Base-by-base conservation (phyloP, 2,113 vertebrate genomes). In the Rattus rattus region DNA sequence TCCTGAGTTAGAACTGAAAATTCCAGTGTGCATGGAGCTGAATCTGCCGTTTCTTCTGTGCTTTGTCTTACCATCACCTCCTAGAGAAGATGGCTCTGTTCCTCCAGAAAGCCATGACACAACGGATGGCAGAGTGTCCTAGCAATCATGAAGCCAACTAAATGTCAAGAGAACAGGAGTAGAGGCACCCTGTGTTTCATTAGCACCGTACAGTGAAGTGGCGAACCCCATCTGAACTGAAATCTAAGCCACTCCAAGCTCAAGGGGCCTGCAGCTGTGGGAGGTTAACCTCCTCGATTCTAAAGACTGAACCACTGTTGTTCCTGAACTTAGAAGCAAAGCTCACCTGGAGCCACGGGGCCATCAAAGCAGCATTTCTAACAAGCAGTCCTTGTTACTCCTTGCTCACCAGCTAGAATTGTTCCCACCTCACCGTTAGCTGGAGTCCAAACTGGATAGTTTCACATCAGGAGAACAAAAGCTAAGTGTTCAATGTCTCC, bases 111-210 rank as follows among this genome's bases (percentile, higher is more conserved):
- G 54, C 49, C 76, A 52, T 43, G 26, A 24, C 20, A 43, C 87
- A 33, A 19, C 16, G 24, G 61, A 76, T 33, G 36, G n/a, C 54
- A 88, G 54, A 85, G 26, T 56, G 73, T 36, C 28, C 72, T 65
- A 88, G 77, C 69, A n/a, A 43, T 69, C 61, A 7, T 54, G 76
- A 69, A 94, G 16, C 88, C 85, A 79, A 90, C 73, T 90, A 96
- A 96, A 91, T 96, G 67, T 95, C 94, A 87, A 90, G 73, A 61
- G 92, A 94, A 70, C 90, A 56, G 2, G 54, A 94, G 86, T 43
- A 77, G 52, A 4, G 43, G 33, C 16, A 16, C 70, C n/a, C 47
- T 67, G 33, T 28, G 76, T 92, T 96, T 96, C 96, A 96, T 97
- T 94, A 96, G 93, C 94, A 96, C 94, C 20, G 5, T 26, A 10